Conservation (phyloP, 2,888 invertebrate genomes). For the Mythimna impura region DNA sequence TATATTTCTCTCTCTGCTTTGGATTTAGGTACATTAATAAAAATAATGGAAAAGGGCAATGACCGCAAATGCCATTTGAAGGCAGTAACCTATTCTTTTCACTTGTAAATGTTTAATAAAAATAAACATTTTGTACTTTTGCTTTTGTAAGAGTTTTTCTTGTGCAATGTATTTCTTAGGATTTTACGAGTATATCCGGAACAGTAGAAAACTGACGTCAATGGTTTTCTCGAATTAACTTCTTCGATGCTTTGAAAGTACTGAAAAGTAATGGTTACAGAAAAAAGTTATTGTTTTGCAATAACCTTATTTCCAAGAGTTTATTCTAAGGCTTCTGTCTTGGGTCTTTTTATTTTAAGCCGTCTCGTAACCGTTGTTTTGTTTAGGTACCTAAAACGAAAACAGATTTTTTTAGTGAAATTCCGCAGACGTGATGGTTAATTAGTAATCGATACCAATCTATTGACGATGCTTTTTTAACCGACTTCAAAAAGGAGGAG, state of each 20-base stretch:
- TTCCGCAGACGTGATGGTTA: no score
- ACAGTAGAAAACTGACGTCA: conserved; percentile 3
- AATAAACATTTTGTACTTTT: not conserved
- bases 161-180: not conserved
- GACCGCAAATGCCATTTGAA: not conserved
- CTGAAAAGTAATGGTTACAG: not conserved
- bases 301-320: not conserved
- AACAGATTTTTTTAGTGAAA: no score
- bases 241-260: not conserved
- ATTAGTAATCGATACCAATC: no score
- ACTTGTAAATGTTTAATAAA: no score
- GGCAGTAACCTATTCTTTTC: not conserved
- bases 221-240: not conserved
- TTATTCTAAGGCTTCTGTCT: not conserved
- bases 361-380: not conserved
- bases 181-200: not conserved
- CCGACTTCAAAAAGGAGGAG: no score
- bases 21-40: not conserved
- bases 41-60: not conserved
- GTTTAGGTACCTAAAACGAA: no score
- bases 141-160: not conserved
- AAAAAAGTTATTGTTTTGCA: not conserved
- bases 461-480: no score
- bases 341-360: not conserved
- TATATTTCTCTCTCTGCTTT: no score